These are phyloP conservation scores for Trileptium ribeirensis DNA, from an alignment of 2,888 invertebrate genomes.

Conservation along the genomic window DNA sequence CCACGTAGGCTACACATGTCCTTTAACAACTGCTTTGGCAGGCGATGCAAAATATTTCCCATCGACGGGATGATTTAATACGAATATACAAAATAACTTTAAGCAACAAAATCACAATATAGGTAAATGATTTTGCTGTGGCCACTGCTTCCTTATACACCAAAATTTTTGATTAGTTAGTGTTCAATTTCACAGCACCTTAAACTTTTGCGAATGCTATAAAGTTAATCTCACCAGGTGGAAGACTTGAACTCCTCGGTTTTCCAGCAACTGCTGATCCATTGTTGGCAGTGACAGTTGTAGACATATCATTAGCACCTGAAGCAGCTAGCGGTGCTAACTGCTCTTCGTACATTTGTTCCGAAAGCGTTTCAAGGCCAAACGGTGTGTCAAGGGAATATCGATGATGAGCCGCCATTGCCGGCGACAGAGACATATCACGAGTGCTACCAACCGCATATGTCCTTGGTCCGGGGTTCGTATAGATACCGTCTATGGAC, in stretches of 20 bases:
- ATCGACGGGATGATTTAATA: too few species aligned
- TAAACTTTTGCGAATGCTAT: not conserved
- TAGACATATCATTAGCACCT: not conserved
- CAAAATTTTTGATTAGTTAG: too few species aligned
- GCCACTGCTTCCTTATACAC: too few species aligned
- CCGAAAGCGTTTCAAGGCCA: not conserved
- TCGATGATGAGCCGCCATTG: not conserved
- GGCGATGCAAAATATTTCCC: too few species aligned
- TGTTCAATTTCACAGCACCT: too few species aligned
- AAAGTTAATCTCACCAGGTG: constrained; percentile 17
- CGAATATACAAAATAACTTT: too few species aligned
- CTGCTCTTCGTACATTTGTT: constrained; percentile 2
- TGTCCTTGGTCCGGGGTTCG: not conserved
- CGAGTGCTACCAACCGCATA: not conserved
- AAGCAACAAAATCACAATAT: too few species aligned
- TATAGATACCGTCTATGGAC: not conserved
- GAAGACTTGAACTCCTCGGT: constrained; percentile 25
- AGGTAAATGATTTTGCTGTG: too few species aligned
- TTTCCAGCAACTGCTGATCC: not conserved
- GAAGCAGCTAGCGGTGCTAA: not conserved
- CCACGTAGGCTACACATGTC: too few species aligned
- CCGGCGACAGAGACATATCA: not conserved
- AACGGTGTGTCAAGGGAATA: not conserved
- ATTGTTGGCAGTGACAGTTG: not conserved
- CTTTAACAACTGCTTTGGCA: too few species aligned